Evolutionary conservation across 2,113 vertebrate species (phyloP).

Genomic region (Ia io): DNA sequence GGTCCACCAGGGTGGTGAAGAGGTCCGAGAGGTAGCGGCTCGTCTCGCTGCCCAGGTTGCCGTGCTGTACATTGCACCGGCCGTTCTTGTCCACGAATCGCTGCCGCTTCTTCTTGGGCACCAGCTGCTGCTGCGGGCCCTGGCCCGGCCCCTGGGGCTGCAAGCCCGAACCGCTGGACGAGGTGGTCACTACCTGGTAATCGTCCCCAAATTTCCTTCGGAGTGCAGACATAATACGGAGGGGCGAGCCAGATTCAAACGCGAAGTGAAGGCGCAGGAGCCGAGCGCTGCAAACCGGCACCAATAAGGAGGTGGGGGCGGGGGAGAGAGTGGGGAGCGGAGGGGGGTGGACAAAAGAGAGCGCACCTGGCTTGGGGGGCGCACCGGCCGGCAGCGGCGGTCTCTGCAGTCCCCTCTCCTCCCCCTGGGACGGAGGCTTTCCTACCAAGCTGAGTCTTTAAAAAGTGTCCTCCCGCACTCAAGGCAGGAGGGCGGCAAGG

Average conservation of each 20-base stretch:
- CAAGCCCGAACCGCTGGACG: slow-evolving; percentile 93
- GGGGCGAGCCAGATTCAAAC: slow-evolving; percentile 83
- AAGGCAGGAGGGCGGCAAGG: slow-evolving; percentile 1
- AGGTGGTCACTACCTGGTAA: slow-evolving; percentile 98
- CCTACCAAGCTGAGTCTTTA: neutral
- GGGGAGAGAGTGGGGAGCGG: neutral
- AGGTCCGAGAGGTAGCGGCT: slow-evolving; percentile 98
- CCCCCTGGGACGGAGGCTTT: slow-evolving; percentile 42
- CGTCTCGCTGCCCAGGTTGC: slow-evolving; percentile 97
- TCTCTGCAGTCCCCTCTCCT: neutral
- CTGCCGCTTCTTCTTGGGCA: slow-evolving; percentile 93
- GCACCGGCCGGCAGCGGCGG: slow-evolving; percentile 20
- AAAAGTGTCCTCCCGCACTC: slow-evolving; percentile 46
- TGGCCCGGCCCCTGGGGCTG: slow-evolving; percentile 76
- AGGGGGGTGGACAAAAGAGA: neutral
- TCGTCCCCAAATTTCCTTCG: slow-evolving; percentile 99
- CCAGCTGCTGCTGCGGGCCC: slow-evolving; percentile 81
- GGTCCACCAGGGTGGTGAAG: slow-evolving; percentile 98
- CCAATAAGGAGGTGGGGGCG: slow-evolving; percentile 63
- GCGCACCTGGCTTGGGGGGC: neutral
- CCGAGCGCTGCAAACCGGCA: slow-evolving; percentile 69
- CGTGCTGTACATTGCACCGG: slow-evolving; percentile 98
- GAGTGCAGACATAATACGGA: slow-evolving; percentile 96
- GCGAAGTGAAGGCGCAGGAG: slow-evolving; percentile 67
- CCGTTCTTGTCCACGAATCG: slow-evolving; percentile 99